Evolutionary conservation across 1,140 invertebrate species (phyloP), one percentile per base, ranked within the genome.

Genomic region (Caerostris extrusa): DNA sequence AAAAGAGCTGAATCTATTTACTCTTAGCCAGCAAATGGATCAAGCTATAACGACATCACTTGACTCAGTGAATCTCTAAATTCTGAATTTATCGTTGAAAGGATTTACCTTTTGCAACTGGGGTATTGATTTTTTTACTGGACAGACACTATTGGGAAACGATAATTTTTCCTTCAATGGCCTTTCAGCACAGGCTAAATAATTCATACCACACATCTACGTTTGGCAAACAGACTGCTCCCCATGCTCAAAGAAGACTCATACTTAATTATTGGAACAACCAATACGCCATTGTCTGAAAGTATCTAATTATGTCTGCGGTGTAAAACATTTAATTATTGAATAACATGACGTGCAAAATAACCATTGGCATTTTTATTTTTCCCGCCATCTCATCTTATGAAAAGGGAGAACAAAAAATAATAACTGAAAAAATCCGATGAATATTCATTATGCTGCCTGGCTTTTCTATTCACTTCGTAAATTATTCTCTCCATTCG

Each of bases 331-430:
- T 60, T 17, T 50, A 87, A 87, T 87, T 87, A 87, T 60, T 61
- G 85, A 87, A 87, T 64, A 87, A 87, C 60, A 50, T 87, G 60
- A 53, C 85, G 85, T 87, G 85, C 85, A 87, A n/a, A n/a, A n/a
- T n/a, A n/a, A n/a, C n/a, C 60, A 87, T 87, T 64, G 85, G 57
- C 19, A 53, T 64, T 64, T 53, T 87, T 5, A 64, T 64, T 64
- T 64, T 19, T 57, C 7, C 7, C 7, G 17, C 58, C 7, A 17
- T 56, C 12, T 55, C 10, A 56, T 5, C 7, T 3, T 8, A 77
- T 5, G 10, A 10, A 53, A 77, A 3, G 34, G 7, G 34, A 34
- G 0, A 34, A 34, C 0, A 34, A 34, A 34, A 34, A 34, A 34
- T 34, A 34, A 34, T 34, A 34, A 34, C 34, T 34, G 34, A 34